These are phyloP conservation scores for Gymnogyps californianus DNA, from an alignment of 2,113 vertebrate species.

Conservation along the genomic window DNA sequence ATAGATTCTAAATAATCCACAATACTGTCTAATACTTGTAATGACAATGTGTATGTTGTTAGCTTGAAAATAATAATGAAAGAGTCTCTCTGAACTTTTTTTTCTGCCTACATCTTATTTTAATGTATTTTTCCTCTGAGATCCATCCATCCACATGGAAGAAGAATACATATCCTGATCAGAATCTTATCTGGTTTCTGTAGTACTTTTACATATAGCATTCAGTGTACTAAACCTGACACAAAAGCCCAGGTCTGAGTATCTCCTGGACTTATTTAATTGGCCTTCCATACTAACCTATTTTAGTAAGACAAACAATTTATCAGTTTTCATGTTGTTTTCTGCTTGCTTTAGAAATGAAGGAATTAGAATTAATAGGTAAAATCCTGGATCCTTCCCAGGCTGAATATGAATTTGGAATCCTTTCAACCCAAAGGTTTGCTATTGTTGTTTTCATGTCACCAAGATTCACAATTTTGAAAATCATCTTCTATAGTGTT, in stretches of 20 bases:
- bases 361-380: not conserved
- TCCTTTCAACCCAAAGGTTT: not conserved
- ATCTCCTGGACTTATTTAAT: not conserved
- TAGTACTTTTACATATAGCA: not conserved
- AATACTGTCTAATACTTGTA: not conserved
- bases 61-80: not conserved
- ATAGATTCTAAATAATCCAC: not conserved
- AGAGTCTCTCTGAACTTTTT: not conserved
- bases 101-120: not conserved
- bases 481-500: not conserved
- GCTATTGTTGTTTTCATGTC: not conserved
- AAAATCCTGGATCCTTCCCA: not conserved
- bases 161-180: not conserved
- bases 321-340: not conserved
- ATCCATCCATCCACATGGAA: not conserved
- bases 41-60: not conserved
- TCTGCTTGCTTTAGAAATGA: not conserved
- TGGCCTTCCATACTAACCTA: not conserved
- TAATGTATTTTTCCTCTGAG: not conserved
- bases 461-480: not conserved
- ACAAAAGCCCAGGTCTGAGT: not conserved
- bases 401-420: not conserved
- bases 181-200: not conserved
- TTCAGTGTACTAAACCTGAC: not conserved
- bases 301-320: not conserved